These are phyloP conservation scores for Phania funesta DNA, from an alignment of 2,888 invertebrate species.

Conservation along the genomic window DNA sequence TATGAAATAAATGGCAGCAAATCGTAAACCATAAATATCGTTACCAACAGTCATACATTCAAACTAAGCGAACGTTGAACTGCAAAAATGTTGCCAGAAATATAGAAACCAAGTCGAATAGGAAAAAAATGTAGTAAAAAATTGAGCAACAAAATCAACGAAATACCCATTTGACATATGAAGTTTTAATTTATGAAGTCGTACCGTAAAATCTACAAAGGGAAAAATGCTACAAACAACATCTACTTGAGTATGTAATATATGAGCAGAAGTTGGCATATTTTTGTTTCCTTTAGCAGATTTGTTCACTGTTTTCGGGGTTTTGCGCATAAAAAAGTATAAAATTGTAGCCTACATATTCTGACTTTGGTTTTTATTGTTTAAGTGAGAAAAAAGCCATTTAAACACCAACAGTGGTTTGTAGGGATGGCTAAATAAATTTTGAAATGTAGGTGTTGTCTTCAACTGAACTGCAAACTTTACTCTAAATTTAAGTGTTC, in stretches of 20 bases:
- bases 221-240: conserved; percentile 2
- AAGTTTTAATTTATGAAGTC: conserved; percentile 69
- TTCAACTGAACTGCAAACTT: background rate
- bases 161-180: conserved; percentile 67
- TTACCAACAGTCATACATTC: conserved; percentile 55
- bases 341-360: conserved; percentile 55
- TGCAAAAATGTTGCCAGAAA: conserved; percentile 35
- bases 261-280: conserved; percentile 25
- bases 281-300: conserved; percentile 28
- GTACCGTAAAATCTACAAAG: conserved; percentile 16
- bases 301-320: conserved; percentile 9
- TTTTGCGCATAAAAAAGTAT: conserved; percentile 29
- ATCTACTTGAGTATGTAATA: conserved; percentile 49
- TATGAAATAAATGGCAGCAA: conserved; percentile 65
- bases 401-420: background rate
- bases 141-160: background rate
- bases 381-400: background rate
- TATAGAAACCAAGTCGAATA: conserved; percentile 65
- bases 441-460: background rate
- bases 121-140: conserved; percentile 24
- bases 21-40: conserved; percentile 44
- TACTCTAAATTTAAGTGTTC: too few species aligned
- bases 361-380: background rate
- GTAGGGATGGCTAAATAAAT: background rate
- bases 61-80: conserved; percentile 38